Evolutionary conservation across 2,888 invertebrate genomes (phyloP), one percentile per base, ranked within the genome.

Genomic region (Calephelis perditalis): DNA sequence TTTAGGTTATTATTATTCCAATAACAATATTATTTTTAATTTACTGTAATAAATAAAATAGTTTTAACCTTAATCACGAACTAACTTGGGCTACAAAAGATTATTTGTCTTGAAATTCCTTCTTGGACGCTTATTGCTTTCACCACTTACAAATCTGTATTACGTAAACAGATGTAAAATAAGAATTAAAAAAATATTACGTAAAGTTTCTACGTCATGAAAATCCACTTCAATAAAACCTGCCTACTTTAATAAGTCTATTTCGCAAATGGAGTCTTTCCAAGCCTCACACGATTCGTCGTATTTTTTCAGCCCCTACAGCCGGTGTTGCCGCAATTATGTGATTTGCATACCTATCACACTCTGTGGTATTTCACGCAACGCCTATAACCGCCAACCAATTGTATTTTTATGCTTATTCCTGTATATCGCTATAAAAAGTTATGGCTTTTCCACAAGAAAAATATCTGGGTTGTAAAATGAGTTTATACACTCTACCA

Each of bases 341-440:
- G 71, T 70, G 74, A 82, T 82, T 82, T 82, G 81, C 82, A 81
- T 82, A 74, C 69, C 73, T 73, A 75, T 76, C 79, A 58, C 65
- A 63, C 66, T 60, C 62, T 49, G 60, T 58, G 66, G 63, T 66
- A 66, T 65, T 66, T 63, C 65, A 63, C 62, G 60, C 71, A 64
- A 62, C 64, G 63, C 70, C 65, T 67, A 67, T 67, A 62, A 67
- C 65, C 65, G 61, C 65, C 65, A 65, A 62, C 63, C 64, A 63
- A 68, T 59, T 61, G 66, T 67, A 65, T 71, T 71, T 70, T 67
- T 68, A 68, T 69, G 67, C 72, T 71, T 71, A 68, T 68, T 72
- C 66, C 62, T 63, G 52, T 62, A 52, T 60, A 57, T 49, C 63
- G 26, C 63, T 62, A 60, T 63, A 65, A 65, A 66, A 64, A 59